A percentile compares a stretch with the other conserved stretches of the same genome.
phyloP scores from a whole-genome alignment of 2,113 vertebrate genomes.

The Pogona vitticeps region DNA sequence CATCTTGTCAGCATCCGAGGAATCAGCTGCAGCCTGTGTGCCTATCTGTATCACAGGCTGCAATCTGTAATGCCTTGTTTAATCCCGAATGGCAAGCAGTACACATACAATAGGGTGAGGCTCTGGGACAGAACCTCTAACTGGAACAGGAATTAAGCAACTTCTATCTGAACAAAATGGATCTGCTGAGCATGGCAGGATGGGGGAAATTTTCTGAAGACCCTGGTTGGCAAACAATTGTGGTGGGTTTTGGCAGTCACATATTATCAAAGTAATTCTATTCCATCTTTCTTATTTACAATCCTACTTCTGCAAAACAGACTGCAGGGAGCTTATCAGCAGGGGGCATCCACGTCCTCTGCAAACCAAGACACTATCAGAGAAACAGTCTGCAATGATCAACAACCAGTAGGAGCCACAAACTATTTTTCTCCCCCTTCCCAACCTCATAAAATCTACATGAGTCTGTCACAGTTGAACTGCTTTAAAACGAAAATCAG shows the following conservation, averaged over 20 bases:
- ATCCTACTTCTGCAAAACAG: conserved; percentile 16
- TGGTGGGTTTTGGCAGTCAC: background rate
- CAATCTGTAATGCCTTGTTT: too few relatives aligned
- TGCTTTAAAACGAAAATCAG: conserved; percentile 56
- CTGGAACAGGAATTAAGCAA: conserved; percentile 38
- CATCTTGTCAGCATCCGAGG: too few relatives aligned
- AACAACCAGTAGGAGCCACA: conserved; percentile 50
- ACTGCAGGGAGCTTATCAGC: conserved; percentile 50
- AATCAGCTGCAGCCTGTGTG: too few relatives aligned
- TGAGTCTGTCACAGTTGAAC: conserved; percentile 49
- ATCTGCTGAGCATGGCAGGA: background rate
- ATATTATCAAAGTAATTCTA: conserved; percentile 14
- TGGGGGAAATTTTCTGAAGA: background rate
- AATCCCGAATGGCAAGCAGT: too few relatives aligned
- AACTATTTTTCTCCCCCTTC: conserved; percentile 34
- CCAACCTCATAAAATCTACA: conserved; percentile 36
- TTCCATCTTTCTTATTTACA: background rate
- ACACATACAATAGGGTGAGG: too few relatives aligned
- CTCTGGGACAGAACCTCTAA: background rate
- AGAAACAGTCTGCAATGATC: conserved; percentile 55
- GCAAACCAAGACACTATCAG: conserved; percentile 39
- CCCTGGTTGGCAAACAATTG: background rate
- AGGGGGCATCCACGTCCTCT: conserved; percentile 64
- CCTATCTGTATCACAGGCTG: too few relatives aligned
- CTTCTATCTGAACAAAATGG: conserved; percentile 21